phyloP scores from a whole-genome alignment of 2,113 vertebrate genomes.

The Oncorhynchus gorbuscha region DNA sequence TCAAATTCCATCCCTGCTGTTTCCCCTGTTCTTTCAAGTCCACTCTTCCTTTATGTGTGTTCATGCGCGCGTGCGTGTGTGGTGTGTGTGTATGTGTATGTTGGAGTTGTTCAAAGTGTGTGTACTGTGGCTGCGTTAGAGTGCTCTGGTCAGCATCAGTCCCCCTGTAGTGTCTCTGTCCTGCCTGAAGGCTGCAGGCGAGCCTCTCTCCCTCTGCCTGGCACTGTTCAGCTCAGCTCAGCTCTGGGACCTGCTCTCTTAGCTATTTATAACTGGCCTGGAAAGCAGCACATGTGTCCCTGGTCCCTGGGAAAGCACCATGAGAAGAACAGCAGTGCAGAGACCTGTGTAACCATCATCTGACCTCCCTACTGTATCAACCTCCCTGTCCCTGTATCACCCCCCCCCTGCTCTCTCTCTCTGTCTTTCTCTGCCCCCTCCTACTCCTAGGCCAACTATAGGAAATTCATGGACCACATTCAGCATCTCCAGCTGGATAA shows the following conservation, averaged over 20 bases:
- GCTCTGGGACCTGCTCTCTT: slow-evolving; percentile 47
- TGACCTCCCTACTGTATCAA: neutral
- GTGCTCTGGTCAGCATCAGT: slow-evolving; percentile 7
- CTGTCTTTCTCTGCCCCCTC: neutral
- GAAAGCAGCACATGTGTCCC: slow-evolving; percentile 40
- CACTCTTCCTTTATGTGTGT: neutral
- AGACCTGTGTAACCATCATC: slow-evolving; percentile 4
- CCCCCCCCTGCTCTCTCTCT: neutral
- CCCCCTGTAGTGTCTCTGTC: neutral
- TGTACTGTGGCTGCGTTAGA: neutral
- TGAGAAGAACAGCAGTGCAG: slow-evolving; percentile 12
- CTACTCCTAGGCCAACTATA: slow-evolving; percentile 75
- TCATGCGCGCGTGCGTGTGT: neutral
- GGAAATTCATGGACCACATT: slow-evolving; percentile 83
- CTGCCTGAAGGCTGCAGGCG: slow-evolving; percentile 8
- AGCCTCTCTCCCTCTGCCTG: neutral
- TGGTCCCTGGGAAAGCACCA: slow-evolving; percentile 29
- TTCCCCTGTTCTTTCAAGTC: neutral
- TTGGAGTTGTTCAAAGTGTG: no score
- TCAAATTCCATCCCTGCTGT: slow-evolving; percentile 13
- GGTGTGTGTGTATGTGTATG: no score
- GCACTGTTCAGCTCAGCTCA: no score
- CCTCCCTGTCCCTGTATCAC: neutral
- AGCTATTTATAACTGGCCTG: slow-evolving; percentile 58
- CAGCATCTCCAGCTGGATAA: slow-evolving; percentile 83